Evolutionary conservation across 2,797 vertebrate species (phyloP), one percentile per base, ranked within the genome.

Genomic region (Poeciliopsis turneri): DNA sequence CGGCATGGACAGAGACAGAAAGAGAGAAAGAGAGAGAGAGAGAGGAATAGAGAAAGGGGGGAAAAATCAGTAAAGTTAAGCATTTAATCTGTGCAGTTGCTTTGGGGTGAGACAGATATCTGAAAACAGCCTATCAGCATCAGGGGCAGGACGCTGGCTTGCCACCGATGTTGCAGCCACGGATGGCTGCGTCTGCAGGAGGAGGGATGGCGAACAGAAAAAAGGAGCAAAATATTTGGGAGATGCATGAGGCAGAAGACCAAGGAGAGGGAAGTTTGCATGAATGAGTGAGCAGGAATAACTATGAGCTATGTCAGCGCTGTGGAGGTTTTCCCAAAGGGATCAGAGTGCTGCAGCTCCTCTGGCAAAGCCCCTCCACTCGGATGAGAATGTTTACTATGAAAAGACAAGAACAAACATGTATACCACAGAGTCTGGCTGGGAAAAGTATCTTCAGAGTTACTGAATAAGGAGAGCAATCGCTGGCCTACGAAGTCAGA

Each of bases 11-110:
- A 75, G 74, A 72, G 76, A 84, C 86, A 76, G 75, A 76, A 72
- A 61, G 76, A 81, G 84, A 57, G 76, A 77, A 73, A 55, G 73
- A 49, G 74, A 77, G 69, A 83, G 86, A 73, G 77, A 57, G 76
- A 80, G 84, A 72, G 75, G 69, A 75, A 76, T 72, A 59, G 77
- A 79, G 85, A 64, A 76, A 74, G 71, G 28, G 71, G 20, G 28
- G 7, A 49, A 75, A 89, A 92, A 90, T 83, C 87, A 92, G 92
- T 86, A 91, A 92, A 93, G 92, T 93, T 92, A 93, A 94, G 93
- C 93, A 93, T 94, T 94, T 94, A 93, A 95, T 96, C 93, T 95
- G 89, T 84, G 86, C 84, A 78, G 83, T 92, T 92, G 91, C 92
- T 93, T 64, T 77, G 89, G 88, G 86, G 87, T 82, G 89, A 90